A percentile compares a stretch with the other conserved stretches of the same genome.
These are phyloP conservation scores for Anthoptus insignis DNA, from an alignment of 2,888 invertebrate genomes.

Conservation along the genomic window DNA sequence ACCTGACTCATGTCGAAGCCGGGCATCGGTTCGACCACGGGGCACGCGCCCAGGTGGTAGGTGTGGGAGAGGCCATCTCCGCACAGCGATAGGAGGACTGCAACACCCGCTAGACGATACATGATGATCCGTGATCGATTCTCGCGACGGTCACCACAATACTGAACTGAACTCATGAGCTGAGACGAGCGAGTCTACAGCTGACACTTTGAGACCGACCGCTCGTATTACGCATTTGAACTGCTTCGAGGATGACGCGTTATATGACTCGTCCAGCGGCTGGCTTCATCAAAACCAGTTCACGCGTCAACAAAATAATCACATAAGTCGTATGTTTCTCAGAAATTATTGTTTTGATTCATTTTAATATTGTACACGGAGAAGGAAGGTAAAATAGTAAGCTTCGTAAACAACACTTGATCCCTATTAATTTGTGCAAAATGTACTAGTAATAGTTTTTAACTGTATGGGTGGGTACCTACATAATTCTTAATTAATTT, in stretches of 20 bases:
- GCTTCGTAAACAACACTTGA: no score
- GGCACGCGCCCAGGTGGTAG: slow-evolving; percentile 92
- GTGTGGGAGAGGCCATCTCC: slow-evolving; percentile 85
- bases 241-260: background rate
- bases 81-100: slow-evolving; percentile 63
- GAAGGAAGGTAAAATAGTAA: no score
- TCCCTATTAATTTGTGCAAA: no score
- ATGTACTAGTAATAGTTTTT: no score
- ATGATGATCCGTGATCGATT: no score
- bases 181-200: background rate
- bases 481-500: no score
- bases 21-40: slow-evolving; percentile 90
- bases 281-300: slow-evolving; percentile 20
- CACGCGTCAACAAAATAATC: background rate
- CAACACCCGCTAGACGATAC: slow-evolving; percentile 53
- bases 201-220: no score
- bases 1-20: slow-evolving; percentile 93
- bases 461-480: no score
- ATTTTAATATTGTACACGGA: no score
- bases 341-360: slow-evolving; percentile 14
- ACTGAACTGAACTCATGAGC: background rate
- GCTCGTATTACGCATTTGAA: background rate
- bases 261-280: background rate
- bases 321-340: slow-evolving; percentile 1
- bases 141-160: background rate